Evolutionary conservation across 92 coral and sea anemone species (phyloP).

Genomic region (Metridium senile): DNA sequence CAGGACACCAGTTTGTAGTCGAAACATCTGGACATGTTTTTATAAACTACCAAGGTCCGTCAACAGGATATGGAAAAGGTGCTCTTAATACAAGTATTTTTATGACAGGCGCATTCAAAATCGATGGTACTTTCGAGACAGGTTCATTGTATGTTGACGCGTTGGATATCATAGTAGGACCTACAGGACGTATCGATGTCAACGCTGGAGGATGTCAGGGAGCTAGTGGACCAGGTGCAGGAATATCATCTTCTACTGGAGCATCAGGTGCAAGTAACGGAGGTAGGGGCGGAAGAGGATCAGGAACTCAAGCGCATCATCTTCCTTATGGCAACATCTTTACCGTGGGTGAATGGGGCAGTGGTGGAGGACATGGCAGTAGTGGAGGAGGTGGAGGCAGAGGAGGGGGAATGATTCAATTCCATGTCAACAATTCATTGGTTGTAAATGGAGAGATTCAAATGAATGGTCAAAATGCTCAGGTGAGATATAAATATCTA

Average conservation of each 20-base stretch:
- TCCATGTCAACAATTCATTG: slow-evolving; percentile 40
- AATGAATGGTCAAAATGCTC: slow-evolving; percentile 59
- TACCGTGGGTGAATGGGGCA: slow-evolving; percentile 68
- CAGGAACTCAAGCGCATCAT: slow-evolving; percentile 46
- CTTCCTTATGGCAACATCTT: slow-evolving; percentile 71
- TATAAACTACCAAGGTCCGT: slow-evolving; percentile 53
- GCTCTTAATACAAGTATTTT: slow-evolving; percentile 40
- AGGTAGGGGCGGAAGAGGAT: slow-evolving; percentile 74
- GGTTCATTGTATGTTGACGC: slow-evolving; percentile 59
- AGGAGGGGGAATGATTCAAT: slow-evolving; percentile 67
- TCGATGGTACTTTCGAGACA: slow-evolving; percentile 58
- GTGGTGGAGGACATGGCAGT: slow-evolving; percentile 76
- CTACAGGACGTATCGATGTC: slow-evolving; percentile 52
- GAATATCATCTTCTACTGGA: slow-evolving; percentile 48
- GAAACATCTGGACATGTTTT: slow-evolving; percentile 45
- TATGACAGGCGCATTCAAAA: slow-evolving; percentile 32
- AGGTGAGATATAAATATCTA: slow-evolving; percentile 39
- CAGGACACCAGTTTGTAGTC: slow-evolving; percentile 56
- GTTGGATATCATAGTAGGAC: slow-evolving; percentile 32
- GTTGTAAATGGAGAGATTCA: slow-evolving; percentile 60
- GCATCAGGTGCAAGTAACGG: slow-evolving; percentile 77
- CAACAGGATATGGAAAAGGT: slow-evolving; percentile 40
- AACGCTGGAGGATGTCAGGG: slow-evolving; percentile 68
- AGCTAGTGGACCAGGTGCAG: slow-evolving; percentile 65
- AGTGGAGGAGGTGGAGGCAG: slow-evolving; percentile 61